Base-by-base conservation (phyloP, 2,113 vertebrate genomes). In the Solea senegalensis region DNA sequence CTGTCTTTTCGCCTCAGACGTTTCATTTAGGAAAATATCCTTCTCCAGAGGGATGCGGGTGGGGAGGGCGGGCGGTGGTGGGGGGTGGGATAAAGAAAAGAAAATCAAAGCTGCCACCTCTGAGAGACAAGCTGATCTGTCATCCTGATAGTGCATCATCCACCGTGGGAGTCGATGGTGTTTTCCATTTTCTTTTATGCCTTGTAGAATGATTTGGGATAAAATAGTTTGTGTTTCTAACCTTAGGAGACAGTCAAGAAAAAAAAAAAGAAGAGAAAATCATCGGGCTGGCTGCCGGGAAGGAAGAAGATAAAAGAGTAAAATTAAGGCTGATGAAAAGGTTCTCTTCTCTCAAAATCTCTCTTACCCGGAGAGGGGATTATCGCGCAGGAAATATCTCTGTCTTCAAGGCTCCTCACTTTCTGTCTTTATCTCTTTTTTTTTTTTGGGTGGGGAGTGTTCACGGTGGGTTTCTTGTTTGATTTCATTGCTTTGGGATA, bases 261-360 rank as follows among this genome's bases (percentile, higher is more conserved):
- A 16, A 74, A 64, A 80, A 60, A 50, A 39, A n/a, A 65, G 16
- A 62, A 39, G 26, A 65, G 16, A 62, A 40, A 68, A 69, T 39
- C 50, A 61, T 27, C 21, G 51, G 58, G 66, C n/a, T 53, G 64
- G 65, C 72, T 74, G 69, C 59, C 5, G 45, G 67, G 21, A 54
- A 64, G 61, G 72, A 27, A 60, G 39, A 41, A 44, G 60, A 79
- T 72, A 76, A 78, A 84, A 63, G 53, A 52, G 41, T 6, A 69
- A 81, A 83, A 66, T 61, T 34, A 88, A 74, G 26, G 69, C 74
- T 43, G 70, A 80, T 78, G 69, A 86, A 84, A 85, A 81, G 68
- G 49, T 78, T 80, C 45, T 43, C 60, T 13, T 62, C 61, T 56
- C 21, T 67, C n/a, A 56, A 59, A 81, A 74, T 78, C 69, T 1